A percentile compares a stretch with the other conserved stretches of the same genome.
These are phyloP conservation scores for Hoplodrina blanda DNA, from an alignment of 2,888 invertebrate species.

Conservation along the genomic window DNA sequence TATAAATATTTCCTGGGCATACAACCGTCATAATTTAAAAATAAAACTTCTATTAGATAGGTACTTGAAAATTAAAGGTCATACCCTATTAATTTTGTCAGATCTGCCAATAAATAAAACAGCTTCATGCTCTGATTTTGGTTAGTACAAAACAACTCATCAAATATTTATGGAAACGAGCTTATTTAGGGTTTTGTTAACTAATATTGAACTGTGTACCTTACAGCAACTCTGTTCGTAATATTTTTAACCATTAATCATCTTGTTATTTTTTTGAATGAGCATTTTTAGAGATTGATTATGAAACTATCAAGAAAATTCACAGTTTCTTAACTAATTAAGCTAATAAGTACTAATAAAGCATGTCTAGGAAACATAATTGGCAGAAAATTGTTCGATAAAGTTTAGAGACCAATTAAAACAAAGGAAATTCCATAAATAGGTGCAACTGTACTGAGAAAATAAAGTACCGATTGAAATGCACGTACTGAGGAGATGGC, in stretches of 20 bases:
- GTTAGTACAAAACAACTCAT: neutral
- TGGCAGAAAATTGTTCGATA: neutral
- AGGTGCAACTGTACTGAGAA: neutral
- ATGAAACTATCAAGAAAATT: neutral
- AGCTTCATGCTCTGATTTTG: neutral
- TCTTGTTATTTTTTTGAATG: neutral
- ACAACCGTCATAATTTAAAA: too few relatives aligned
- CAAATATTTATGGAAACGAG: neutral
- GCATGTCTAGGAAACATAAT: neutral
- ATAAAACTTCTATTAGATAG: too few relatives aligned
- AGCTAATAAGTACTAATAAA: too few relatives aligned
- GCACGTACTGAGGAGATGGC: neutral
- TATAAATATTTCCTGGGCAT: neutral
- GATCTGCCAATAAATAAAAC: neutral
- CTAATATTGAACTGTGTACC: neutral
- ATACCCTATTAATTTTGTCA: neutral
- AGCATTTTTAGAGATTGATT: neutral
- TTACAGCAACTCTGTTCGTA: neutral
- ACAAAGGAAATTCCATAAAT: conserved; percentile 10
- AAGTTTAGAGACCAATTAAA: neutral
- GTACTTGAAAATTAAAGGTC: neutral
- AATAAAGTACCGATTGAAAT: neutral
- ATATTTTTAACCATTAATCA: neutral
- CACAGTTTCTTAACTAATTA: too few relatives aligned
- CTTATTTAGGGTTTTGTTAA: neutral